Conservation (phyloP, 2,797 vertebrate species). For the Cuniculus paca region DNA sequence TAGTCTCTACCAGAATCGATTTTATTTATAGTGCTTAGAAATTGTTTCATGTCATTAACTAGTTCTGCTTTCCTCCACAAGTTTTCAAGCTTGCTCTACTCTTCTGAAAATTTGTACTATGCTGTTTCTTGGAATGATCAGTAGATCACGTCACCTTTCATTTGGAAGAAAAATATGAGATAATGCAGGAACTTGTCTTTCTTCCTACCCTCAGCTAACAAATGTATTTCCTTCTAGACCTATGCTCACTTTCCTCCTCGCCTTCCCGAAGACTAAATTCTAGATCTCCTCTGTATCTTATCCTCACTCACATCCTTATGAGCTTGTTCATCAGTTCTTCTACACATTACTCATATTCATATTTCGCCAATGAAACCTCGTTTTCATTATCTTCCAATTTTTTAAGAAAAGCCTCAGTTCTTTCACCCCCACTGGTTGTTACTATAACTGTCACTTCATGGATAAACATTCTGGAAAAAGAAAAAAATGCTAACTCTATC, state of each 20-base stretch:
- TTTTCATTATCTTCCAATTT: background rate
- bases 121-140: background rate
- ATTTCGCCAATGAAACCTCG: background rate
- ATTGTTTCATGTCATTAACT: background rate
- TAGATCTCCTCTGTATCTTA: background rate
- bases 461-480: background rate
- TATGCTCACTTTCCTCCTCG: background rate
- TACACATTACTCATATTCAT: background rate
- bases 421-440: background rate
- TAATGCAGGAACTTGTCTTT: background rate
- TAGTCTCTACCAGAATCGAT: background rate
- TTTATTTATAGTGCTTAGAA: background rate
- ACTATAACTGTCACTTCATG: background rate
- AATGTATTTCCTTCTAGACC: background rate
- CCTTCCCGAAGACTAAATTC: background rate
- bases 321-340: background rate
- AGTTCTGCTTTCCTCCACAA: background rate
- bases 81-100: background rate
- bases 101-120: background rate
- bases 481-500: background rate
- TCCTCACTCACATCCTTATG: background rate
- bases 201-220: background rate
- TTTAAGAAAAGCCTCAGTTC: background rate
- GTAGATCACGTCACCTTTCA: background rate
- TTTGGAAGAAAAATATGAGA: background rate